Conservation (phyloP, 2,797 vertebrate species). For the Morus bassanus region DNA sequence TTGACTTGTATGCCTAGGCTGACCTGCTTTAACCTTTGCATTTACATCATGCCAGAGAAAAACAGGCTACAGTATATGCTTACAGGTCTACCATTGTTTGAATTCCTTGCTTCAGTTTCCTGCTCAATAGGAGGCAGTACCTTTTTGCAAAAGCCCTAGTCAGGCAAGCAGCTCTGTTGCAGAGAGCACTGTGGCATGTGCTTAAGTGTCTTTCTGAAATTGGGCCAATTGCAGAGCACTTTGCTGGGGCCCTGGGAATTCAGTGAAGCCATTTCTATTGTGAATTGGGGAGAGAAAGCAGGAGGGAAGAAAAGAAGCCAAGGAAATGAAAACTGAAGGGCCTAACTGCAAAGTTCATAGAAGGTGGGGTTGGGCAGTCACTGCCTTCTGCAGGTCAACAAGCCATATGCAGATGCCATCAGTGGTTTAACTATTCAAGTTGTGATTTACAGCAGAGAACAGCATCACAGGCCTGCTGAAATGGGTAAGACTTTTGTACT, state of each 20-base stretch:
- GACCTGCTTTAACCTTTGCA: not conserved
- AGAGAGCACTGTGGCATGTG: not conserved
- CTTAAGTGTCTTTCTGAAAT: not conserved
- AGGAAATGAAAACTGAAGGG: not conserved
- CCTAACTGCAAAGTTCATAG: not conserved
- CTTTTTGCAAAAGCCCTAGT: not conserved
- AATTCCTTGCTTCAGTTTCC: not conserved
- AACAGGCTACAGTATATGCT: not conserved
- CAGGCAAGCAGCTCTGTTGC: not conserved
- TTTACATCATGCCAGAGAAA: not conserved
- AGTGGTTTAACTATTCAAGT: not conserved
- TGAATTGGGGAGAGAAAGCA: not conserved
- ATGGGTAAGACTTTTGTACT: not conserved
- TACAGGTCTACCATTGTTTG: not conserved
- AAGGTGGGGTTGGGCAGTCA: not conserved
- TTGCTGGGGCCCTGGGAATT: not conserved
- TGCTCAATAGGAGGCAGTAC: not conserved
- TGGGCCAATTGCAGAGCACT: not conserved
- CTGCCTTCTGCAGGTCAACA: not conserved
- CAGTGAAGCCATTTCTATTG: not conserved
- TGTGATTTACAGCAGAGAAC: not conserved
- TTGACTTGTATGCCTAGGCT: not conserved
- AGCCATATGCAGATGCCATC: accelerated
- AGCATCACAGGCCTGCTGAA: not conserved
- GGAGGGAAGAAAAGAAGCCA: not conserved